Evolutionary conservation across 2,113 vertebrate species (phyloP).

Genomic region (Oncorhynchus gorbuscha): DNA sequence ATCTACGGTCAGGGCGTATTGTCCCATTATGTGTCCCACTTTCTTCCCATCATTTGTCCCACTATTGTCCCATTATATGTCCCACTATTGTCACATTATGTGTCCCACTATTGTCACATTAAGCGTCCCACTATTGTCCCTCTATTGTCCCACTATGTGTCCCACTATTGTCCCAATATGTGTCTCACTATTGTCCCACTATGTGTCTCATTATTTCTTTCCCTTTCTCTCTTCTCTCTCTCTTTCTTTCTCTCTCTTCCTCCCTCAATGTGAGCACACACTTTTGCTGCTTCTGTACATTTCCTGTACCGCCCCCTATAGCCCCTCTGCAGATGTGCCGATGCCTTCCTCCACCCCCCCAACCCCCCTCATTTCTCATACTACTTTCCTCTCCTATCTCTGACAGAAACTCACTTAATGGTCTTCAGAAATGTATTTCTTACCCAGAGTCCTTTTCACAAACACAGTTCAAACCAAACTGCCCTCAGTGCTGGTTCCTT

Average conservation of each 20-base stretch:
- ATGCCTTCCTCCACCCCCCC: constrained; percentile 20
- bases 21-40: no score
- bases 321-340: neutral
- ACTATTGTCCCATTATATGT: no score
- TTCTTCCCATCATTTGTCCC: no score
- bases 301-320: constrained; percentile 20
- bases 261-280: neutral
- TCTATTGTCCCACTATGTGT: constrained; percentile 38
- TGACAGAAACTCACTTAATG: constrained; percentile 44
- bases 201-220: no score
- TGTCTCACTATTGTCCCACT: neutral
- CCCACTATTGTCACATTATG: neutral
- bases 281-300: constrained; percentile 19
- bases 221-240: constrained; percentile 6
- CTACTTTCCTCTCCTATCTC: constrained; percentile 32
- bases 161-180: neutral
- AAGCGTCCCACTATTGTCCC: neutral
- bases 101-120: neutral
- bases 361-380: constrained; percentile 28
- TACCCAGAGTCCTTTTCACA: constrained; percentile 54
- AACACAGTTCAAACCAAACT: constrained; percentile 69
- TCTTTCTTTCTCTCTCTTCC: constrained; percentile 10
- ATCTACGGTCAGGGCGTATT: no score
- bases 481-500: constrained; percentile 68
- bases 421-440: constrained; percentile 60